phyloP scores from a whole-genome alignment of 2,113 vertebrate genomes.

The Illadopsis cleaveri region DNA sequence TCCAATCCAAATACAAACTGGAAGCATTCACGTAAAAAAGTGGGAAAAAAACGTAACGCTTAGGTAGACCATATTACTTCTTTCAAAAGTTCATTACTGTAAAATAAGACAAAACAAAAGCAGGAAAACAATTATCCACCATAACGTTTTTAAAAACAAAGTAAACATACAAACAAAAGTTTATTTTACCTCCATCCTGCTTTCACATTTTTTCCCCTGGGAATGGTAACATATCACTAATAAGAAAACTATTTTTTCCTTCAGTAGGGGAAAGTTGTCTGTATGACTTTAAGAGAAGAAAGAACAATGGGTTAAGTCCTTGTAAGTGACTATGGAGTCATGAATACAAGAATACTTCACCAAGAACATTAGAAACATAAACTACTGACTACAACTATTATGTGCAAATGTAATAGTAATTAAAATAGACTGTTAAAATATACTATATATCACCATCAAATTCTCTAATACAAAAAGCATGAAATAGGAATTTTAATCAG shows the following conservation, averaged over 20 bases:
- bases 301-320: background rate
- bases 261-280: background rate
- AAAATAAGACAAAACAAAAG: background rate
- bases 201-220: background rate
- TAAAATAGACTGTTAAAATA: background rate
- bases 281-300: background rate
- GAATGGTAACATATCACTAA: background rate
- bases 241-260: background rate
- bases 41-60: background rate
- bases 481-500: background rate
- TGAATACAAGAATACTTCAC: background rate
- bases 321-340: background rate
- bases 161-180: background rate
- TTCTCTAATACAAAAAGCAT: background rate
- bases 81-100: background rate
- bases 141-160: background rate
- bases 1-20: background rate
- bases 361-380: background rate
- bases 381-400: background rate
- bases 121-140: background rate
- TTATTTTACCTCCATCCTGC: background rate
- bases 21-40: background rate
- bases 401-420: background rate
- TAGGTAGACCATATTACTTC: background rate
- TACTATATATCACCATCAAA: background rate